Conservation (phyloP, 2,113 vertebrate genomes). For the Caretta caretta region DNA sequence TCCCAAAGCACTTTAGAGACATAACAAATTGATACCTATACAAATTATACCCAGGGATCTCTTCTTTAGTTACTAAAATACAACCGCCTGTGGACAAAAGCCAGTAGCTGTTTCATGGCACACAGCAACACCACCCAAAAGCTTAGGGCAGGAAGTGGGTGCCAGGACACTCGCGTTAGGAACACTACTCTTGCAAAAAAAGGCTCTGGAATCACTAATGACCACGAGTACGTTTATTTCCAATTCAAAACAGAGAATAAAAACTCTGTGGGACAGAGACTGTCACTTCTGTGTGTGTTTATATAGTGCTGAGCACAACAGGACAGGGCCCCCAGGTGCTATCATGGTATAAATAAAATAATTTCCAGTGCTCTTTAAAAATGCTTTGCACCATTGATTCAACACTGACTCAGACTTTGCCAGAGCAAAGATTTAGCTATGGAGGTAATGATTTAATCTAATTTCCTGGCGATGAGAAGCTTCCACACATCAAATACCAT, state of each 20-base stretch:
- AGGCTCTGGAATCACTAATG: background rate
- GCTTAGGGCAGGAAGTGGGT: rapidly evolving
- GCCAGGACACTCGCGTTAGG: background rate
- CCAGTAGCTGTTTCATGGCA: background rate
- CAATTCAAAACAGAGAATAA: background rate
- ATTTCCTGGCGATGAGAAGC: background rate
- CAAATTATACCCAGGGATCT: background rate
- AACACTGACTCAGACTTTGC: background rate
- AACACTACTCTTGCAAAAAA: background rate
- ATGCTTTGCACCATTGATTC: background rate
- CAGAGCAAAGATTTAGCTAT: background rate
- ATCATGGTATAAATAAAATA: background rate
- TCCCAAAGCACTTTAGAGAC: constrained; percentile 14
- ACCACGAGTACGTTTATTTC: background rate
- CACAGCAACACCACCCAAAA: background rate
- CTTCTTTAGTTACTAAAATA: constrained; percentile 33
- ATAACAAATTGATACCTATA: background rate
- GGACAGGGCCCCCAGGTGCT: background rate
- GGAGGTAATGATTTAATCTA: background rate
- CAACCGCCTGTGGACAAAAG: constrained; percentile 1
- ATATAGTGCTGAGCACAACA: background rate
- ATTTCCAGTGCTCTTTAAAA: background rate
- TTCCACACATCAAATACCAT: background rate
- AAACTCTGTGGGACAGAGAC: background rate
- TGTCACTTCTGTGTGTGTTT: background rate